Percentiles rank a stretch among this genome's conserved stretches.
These are phyloP conservation scores for Tigriopus californicus DNA, from an alignment of 2,888 invertebrate genomes.

Conservation along the genomic window DNA sequence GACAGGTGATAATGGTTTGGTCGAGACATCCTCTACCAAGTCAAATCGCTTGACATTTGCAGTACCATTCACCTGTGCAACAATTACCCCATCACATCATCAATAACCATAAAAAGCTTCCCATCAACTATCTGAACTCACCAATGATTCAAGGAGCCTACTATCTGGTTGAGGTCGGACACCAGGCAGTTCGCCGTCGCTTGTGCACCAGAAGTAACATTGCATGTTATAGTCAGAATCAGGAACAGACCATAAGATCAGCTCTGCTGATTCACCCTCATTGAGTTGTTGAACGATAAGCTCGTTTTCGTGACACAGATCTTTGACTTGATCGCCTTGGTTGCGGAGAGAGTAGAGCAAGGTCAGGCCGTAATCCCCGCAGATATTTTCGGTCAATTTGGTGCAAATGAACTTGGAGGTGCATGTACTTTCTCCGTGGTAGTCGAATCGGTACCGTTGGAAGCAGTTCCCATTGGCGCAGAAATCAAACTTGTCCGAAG, in stretches of 20 bases:
- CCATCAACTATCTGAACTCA: too few relatives aligned
- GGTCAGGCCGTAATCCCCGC: background rate
- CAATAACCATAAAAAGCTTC: too few relatives aligned
- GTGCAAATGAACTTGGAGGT: background rate
- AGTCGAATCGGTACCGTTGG: too few relatives aligned
- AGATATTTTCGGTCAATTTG: background rate
- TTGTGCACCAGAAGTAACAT: slow-evolving; percentile 1
- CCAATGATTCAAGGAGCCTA: too few relatives aligned
- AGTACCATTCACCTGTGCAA: too few relatives aligned
- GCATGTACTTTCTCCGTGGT: background rate
- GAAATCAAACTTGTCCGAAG: too few relatives aligned
- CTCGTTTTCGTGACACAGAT: background rate
- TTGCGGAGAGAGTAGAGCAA: background rate
- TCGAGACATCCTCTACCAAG: too few relatives aligned
- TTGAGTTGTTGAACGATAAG: background rate
- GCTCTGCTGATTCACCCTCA: background rate
- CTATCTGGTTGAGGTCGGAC: too few relatives aligned
- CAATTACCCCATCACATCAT: too few relatives aligned
- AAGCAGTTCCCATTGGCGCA: too few relatives aligned
- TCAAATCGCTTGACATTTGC: too few relatives aligned
- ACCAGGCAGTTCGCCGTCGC: background rate
- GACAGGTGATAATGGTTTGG: too few relatives aligned
- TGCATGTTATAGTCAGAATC: background rate
- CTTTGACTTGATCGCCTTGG: background rate
- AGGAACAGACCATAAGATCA: background rate